These are phyloP conservation scores for Folsomia manolachei DNA, from an alignment of 2,888 invertebrate species.

Conservation along the genomic window DNA sequence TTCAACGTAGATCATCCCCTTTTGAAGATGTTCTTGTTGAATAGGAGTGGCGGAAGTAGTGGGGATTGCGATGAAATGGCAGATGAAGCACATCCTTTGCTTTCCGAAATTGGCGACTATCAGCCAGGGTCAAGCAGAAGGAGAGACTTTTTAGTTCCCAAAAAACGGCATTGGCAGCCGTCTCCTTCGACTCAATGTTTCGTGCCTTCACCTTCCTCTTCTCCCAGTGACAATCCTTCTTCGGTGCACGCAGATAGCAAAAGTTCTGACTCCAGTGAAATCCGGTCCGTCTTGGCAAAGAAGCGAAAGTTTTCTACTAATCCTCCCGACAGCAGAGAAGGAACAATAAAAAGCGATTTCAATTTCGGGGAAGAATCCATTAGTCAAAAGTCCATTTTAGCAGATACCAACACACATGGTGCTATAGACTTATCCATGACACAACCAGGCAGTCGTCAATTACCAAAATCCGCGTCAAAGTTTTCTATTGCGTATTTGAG, in stretches of 20 bases:
- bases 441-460: background rate
- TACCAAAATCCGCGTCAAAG: background rate
- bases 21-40: background rate
- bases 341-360: background rate
- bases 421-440: background rate
- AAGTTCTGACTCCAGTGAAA: background rate
- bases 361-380: background rate
- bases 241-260: background rate
- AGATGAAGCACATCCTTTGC: too few species aligned
- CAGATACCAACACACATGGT: background rate
- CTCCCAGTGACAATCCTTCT: background rate
- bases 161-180: background rate
- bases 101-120: too few species aligned
- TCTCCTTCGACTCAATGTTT: too few species aligned
- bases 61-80: too few species aligned
- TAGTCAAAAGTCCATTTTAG: background rate
- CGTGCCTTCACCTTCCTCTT: background rate
- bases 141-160: background rate
- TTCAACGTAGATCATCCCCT: background rate
- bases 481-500: background rate
- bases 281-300: background rate
- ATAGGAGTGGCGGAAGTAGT: background rate
- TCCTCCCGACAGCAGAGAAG: background rate
- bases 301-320: background rate
- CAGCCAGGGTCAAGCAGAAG: too few species aligned